Conservation (phyloP, 2,797 vertebrate genomes). For the Loris lydekkerianus region DNA sequence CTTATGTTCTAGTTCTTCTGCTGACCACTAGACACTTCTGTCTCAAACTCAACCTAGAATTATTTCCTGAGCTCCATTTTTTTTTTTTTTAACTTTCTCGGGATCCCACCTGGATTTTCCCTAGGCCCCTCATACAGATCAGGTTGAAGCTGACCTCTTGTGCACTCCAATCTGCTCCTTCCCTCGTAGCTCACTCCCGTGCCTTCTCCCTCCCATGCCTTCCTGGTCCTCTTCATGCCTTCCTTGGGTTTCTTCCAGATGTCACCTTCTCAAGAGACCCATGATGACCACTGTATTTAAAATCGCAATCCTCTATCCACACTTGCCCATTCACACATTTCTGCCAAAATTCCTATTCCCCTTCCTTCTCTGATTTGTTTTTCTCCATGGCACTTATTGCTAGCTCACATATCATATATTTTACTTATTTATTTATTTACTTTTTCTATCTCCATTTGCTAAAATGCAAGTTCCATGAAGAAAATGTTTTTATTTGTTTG, state of each 20-base stretch:
- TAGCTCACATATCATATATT: not conserved
- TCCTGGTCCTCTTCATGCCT: not conserved
- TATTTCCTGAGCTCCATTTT: not conserved
- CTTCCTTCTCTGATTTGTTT: not conserved
- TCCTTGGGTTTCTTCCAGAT: not conserved
- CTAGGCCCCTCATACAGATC: not conserved
- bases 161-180: not conserved
- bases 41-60: not conserved
- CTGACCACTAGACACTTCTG: not conserved
- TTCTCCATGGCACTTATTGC: not conserved
- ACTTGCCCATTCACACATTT: not conserved
- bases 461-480: slow-evolving; percentile 28
- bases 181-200: not conserved
- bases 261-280: not conserved
- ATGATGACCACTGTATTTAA: not conserved
- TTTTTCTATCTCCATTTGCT: not conserved
- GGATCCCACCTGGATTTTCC: not conserved
- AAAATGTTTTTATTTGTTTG: not conserved
- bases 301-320: not conserved
- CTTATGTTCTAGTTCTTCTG: not conserved
- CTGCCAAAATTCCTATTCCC: not conserved
- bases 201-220: not conserved
- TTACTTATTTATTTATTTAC: not conserved
- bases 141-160: not conserved
- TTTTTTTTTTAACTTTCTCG: not conserved